Evolutionary conservation across 1,140 invertebrate genomes (phyloP), one percentile per base, ranked within the genome.

Genomic region (Apis florea): DNA sequence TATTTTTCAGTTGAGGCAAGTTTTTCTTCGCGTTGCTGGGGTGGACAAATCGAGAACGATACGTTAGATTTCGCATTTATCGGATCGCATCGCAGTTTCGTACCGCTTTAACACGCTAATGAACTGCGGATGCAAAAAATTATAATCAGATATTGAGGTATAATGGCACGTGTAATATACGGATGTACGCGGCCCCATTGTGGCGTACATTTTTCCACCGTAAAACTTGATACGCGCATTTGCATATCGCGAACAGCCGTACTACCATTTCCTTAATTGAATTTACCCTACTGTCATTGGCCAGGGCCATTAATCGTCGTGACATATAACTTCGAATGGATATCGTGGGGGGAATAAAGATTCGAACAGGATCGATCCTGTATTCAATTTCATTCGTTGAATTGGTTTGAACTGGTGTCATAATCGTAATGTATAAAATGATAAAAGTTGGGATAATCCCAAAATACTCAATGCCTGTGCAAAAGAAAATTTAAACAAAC

Each of bases 231-330:
- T 40, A 56, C 26, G 53, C 3, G 21, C 70, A 72, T 58, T 72
- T 72, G 70, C 70, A 72, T 58, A 72, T 72, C 53, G 53, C 19
- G 12, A 54, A n/a, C 54, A 1, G 26, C 31, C 26, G 58, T 72
- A 31, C 68, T 72, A 31, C 68, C 70, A 72, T 72, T 72, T 72
- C 70, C 70, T 56, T 72, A 72, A 72, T 72, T 72, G 53, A n/a
- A 26, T 58, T 58, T 72, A 58, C 70, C 12, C 31, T n/a, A 56
- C 70, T 72, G 70, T 72, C 70, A n/a, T 58, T 58, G 54, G 49
- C 54, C 53, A 56, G 70, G 31, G 26, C 26, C 21, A 56, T 72
- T 72, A 72, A 72, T 58, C 26, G 54, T 31, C 53, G 19, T 56
- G 31, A 72, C 21, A 56, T 17, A n/a, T 26, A 19, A 40, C 68